Evolutionary conservation across 2,888 invertebrate species (phyloP).

Genomic region (Amblyteles armatorius): DNA sequence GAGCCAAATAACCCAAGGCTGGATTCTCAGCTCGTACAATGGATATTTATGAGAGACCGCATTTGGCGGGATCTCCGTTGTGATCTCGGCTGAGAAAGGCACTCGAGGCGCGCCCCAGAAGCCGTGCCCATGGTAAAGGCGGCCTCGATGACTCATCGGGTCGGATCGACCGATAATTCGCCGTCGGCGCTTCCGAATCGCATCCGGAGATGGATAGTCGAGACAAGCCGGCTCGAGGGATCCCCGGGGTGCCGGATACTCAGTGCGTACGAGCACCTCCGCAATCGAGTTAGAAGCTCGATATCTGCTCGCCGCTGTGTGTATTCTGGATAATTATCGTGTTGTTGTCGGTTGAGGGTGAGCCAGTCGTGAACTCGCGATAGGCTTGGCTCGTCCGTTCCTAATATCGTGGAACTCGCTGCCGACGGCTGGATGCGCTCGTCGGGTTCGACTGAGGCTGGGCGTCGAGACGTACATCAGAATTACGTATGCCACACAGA

Average conservation of each 20-base stretch:
- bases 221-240: conserved; percentile 43
- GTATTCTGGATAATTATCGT: conserved; percentile 50
- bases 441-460: conserved; percentile 18
- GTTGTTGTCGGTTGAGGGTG: conserved; percentile 8
- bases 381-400: conserved; percentile 40
- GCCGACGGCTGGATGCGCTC: conserved; percentile 25
- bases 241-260: conserved; percentile 2
- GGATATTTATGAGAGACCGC: too few relatives aligned
- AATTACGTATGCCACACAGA: conserved; percentile 54
- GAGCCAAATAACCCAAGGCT: too few relatives aligned
- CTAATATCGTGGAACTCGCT: conserved; percentile 8
- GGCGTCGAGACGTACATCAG: conserved; percentile 42
- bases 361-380: conserved; percentile 55
- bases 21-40: too few relatives aligned
- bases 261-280: conserved; percentile 8
- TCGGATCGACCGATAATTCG: conserved; percentile 33
- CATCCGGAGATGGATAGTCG: conserved; percentile 51
- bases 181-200: conserved; percentile 40
- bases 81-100: conserved; percentile 12
- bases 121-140: conserved; percentile 1
- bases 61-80: background rate
- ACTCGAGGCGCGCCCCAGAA: conserved; percentile 10
- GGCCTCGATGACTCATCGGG: conserved; percentile 44
- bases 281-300: conserved; percentile 22
- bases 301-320: conserved; percentile 35